Conservation (phyloP, 2,797 vertebrate species). For the Vultur gryphus region DNA sequence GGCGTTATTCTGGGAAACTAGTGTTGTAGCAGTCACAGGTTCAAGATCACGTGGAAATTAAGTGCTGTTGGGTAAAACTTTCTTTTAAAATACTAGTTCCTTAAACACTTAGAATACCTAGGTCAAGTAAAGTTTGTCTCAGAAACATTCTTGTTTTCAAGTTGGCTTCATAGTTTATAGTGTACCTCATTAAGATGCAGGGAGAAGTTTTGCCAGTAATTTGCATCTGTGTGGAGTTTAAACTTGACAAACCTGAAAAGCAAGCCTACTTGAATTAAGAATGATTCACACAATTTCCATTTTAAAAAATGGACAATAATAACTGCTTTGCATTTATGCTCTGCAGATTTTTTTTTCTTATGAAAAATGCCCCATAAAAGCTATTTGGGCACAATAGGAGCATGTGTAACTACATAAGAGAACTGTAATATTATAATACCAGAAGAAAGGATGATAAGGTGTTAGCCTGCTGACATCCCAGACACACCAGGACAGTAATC, state of each 20-base stretch:
- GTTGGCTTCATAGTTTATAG: neutral
- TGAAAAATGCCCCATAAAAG: neutral
- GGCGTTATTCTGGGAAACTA: neutral
- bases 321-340: neutral
- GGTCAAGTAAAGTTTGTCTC: neutral
- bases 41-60: neutral
- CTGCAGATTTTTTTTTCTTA: neutral
- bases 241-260: slow-evolving; percentile 60
- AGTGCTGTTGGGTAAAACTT: neutral
- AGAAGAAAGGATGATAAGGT: slow-evolving; percentile 1
- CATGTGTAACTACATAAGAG: neutral
- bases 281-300: slow-evolving; percentile 51
- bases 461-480: slow-evolving; percentile 60
- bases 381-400: neutral
- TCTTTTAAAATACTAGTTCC: neutral
- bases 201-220: slow-evolving; percentile 53
- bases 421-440: neutral
- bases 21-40: neutral
- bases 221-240: slow-evolving; percentile 58
- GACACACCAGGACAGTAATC: neutral
- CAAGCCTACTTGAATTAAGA: slow-evolving; percentile 24
- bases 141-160: neutral
- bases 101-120: neutral
- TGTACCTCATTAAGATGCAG: slow-evolving; percentile 42
- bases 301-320: slow-evolving; percentile 34